Conservation (phyloP, 2,113 vertebrate species). For the Bubo blakistoni region DNA sequence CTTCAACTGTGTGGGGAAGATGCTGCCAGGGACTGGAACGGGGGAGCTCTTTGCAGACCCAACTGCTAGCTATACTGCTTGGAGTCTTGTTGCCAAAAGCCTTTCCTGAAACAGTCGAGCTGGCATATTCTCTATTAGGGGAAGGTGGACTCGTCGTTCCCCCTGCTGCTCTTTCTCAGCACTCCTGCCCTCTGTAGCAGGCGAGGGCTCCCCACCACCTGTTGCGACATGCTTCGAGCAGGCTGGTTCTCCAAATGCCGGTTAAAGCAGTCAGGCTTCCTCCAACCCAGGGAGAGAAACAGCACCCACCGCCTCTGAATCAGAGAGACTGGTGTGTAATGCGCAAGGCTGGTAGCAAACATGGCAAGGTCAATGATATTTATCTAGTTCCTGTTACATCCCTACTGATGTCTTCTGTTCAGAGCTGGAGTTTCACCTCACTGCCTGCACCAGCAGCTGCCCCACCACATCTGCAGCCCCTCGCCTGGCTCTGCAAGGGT, state of each 20-base stretch:
- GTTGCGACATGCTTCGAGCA: fast-evolving
- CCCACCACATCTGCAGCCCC: background rate
- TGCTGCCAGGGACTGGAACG: background rate
- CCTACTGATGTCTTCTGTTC: background rate
- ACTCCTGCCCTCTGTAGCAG: background rate
- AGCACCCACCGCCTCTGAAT: background rate
- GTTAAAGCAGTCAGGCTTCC: background rate
- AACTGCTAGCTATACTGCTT: background rate
- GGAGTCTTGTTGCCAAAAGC: background rate
- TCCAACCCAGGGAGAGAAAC: background rate
- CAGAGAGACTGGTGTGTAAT: background rate
- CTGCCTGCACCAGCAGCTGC: background rate
- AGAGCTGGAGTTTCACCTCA: background rate
- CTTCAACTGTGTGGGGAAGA: fast-evolving
- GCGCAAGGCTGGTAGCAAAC: background rate
- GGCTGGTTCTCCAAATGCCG: background rate
- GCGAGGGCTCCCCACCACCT: background rate
- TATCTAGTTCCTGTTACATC: background rate
- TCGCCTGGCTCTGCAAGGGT: background rate
- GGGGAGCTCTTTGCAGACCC: background rate
- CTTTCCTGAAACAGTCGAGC: background rate
- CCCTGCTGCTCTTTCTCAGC: background rate
- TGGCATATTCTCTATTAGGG: background rate
- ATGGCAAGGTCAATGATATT: background rate
- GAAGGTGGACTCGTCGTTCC: background rate